Evolutionary conservation across 2,888 invertebrate species (phyloP), one percentile per base, ranked within the genome.

Genomic region (Pollenia griseotomentosa): DNA sequence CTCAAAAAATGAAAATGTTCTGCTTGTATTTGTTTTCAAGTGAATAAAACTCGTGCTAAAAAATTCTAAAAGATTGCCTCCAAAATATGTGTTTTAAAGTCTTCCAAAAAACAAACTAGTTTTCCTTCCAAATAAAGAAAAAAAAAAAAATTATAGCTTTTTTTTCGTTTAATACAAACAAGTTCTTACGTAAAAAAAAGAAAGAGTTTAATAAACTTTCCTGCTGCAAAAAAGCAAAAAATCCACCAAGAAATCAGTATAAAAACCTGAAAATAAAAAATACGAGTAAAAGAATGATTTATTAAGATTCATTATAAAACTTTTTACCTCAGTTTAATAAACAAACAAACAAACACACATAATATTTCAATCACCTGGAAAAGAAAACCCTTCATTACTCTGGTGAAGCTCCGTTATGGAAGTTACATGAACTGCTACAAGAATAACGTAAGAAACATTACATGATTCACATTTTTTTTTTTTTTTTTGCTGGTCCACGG

Each of bases 201-300:
- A 75, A 75, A 81, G 81, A 87, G 87, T 87, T 87, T 87, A 87
- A 87, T 87, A 87, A 87, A 87, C 87, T 87, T 82, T 87, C 73
- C 65, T 73, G 55, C 12, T 16, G 75, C 51, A 44, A 53, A 65
- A 59, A 75, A 46, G 11, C n/a, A 46, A 55, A 46, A 65, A 71
- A 19, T 63, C 9, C 11, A 11, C 10, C 46, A 19, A 59, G 14
- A 77, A 65, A 51, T 75, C 63, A 14, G 19, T 75, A 51, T 63
- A 33, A 59, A 83, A 83, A 82, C 75, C 68, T 82, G 75, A 48
- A 83, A 14, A 33, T 33, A 33, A 6, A 57, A 57, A 81, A 73
- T 66, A 12, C 73, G 23, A 81, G 57, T 65, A 40, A 77, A 77
- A 77, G 19, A 74, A 85, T 85, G 74, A 68, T 84, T 84, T 84